A percentile compares a stretch with the other conserved stretches of the same genome.
These are phyloP conservation scores for Lasioglossum malachurum DNA, from an alignment of 2,888 invertebrate species.

Conservation along the genomic window DNA sequence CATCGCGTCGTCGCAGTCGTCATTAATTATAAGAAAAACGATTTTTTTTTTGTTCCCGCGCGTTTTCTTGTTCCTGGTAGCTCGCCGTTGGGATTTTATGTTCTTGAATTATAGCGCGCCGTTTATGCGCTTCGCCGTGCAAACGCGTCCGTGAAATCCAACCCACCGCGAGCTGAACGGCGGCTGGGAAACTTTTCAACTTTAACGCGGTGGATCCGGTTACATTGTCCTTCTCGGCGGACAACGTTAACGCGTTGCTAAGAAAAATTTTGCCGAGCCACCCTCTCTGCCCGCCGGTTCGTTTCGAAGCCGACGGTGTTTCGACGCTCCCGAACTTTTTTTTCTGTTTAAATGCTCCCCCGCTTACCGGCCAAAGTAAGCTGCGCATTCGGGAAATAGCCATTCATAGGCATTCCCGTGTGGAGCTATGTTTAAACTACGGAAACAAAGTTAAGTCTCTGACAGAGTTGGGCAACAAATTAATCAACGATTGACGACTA, in stretches of 20 bases:
- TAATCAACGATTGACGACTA: too few species aligned
- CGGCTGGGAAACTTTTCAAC: slow-evolving; percentile 28
- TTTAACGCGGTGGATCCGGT: slow-evolving; percentile 19
- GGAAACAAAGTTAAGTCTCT: too few species aligned
- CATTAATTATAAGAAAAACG: slow-evolving; percentile 59
- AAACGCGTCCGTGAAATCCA: slow-evolving; percentile 32
- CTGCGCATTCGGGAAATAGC: neutral
- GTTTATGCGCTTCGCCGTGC: slow-evolving; percentile 34
- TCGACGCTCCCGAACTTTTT: neutral
- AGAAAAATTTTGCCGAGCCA: neutral
- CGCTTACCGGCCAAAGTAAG: neutral
- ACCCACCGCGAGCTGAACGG: neutral
- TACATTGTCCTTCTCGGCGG: neutral
- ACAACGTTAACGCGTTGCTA: neutral
- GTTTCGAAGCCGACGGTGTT: neutral
- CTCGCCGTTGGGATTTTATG: slow-evolving; percentile 33
- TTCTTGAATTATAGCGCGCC: slow-evolving; percentile 43
- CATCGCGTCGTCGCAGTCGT: slow-evolving; percentile 36
- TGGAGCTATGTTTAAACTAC: neutral
- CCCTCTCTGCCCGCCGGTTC: too few species aligned
- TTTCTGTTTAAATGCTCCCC: neutral
- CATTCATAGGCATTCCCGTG: neutral
- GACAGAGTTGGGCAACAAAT: too few species aligned
- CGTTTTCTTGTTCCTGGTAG: slow-evolving; percentile 3
- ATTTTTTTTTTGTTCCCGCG: slow-evolving; percentile 34